Conservation (phyloP, 2,797 vertebrate species). For the Rhynchotus rufescens region DNA sequence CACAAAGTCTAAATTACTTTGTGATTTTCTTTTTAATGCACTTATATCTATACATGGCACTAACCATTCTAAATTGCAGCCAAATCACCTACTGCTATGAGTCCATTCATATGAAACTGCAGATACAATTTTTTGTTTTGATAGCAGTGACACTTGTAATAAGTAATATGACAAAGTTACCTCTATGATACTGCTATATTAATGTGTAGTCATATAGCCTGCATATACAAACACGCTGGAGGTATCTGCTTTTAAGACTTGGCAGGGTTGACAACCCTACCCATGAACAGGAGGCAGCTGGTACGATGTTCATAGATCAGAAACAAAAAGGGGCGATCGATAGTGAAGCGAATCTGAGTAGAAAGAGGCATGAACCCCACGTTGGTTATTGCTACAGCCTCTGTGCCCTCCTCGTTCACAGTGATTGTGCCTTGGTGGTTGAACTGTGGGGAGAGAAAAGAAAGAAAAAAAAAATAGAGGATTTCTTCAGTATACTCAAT, state of each 20-base stretch:
- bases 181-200: slow-evolving; percentile 36
- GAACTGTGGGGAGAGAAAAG: slow-evolving; percentile 81
- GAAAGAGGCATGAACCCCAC: slow-evolving; percentile 97
- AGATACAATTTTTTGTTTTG: background rate
- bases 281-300: slow-evolving; percentile 94
- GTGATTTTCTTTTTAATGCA: background rate
- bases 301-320: slow-evolving; percentile 96
- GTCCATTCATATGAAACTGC: slow-evolving; percentile 6
- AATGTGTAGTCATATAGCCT: background rate
- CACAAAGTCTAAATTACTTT: slow-evolving; percentile 17
- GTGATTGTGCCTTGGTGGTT: slow-evolving; percentile 95
- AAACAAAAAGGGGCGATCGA: slow-evolving; percentile 94
- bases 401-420: slow-evolving; percentile 96
- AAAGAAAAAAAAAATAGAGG: background rate
- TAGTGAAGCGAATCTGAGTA: slow-evolving; percentile 89
- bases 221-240: background rate
- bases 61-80: slow-evolving; percentile 35
- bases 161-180: background rate
- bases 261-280: slow-evolving; percentile 89
- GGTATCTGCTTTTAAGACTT: slow-evolving; percentile 66
- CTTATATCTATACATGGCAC: background rate
- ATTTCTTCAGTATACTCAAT: background rate
- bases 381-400: slow-evolving; percentile 90
- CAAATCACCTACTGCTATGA: slow-evolving; percentile 18
- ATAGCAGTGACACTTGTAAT: background rate